Evolutionary conservation across 1,140 invertebrate genomes (phyloP), one percentile per base, ranked within the genome.

Genomic region (Acyrthosiphon pisum): DNA sequence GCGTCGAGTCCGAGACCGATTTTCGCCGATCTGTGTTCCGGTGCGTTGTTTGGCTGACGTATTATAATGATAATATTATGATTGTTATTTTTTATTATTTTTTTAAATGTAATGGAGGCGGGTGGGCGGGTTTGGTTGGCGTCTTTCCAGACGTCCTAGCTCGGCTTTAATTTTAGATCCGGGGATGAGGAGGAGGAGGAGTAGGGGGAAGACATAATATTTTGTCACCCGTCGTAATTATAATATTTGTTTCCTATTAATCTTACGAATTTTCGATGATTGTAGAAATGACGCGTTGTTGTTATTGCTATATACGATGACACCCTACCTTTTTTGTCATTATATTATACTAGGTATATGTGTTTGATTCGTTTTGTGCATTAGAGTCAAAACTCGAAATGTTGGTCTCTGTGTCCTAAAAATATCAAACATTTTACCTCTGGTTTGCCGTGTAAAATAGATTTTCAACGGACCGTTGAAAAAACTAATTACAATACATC

Each of bases 131-230:
- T 11, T 9, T 3, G 35, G 20, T 84, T 35, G 68, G 44, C n/a
- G 48, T 37, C 18, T 48, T 30, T 26, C 76, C 91, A 84, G n/a
- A 44, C 9, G 76, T 9, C 46, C 44, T 76, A 50, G 91, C 91
- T 92, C 91, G 48, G 76, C 68, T 92, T 92, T 92, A 92, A 92
- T 84, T 92, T 92, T 92, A 92, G 91, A 92, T 92, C 68, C 68
- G 76, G 91, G 18, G 76, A 83, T 48, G 14, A 76, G 4, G 14
- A n/a, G 60, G 30, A 76, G 20, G 6, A 18, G 48, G 20, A 53
- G 20, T 53, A 22, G 50, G 22, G 23, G 18, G 30, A 76, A n/a
- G 30, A 14, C 11, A 11, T 37, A 90, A 90, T 53, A 48, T 26
- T 87, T 46, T 48, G 23, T 48, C 11, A 11, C 37, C 9, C 3